Evolutionary conservation across 2,113 vertebrate genomes (phyloP).

Genomic region (Chamaea fasciata): DNA sequence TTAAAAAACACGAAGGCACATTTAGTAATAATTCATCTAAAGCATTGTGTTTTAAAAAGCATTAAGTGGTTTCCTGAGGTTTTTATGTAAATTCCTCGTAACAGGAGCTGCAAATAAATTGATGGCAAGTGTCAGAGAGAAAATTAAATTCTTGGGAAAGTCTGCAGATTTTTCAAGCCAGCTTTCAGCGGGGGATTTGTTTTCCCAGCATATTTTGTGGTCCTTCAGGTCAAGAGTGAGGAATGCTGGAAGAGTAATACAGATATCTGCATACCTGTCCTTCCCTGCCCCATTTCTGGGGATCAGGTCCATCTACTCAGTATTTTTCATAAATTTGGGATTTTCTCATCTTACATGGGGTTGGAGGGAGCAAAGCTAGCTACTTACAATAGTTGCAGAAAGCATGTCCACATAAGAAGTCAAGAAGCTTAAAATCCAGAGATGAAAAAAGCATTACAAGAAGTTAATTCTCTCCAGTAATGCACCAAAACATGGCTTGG

Average conservation of each 20-base stretch:
- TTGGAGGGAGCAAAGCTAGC: background rate
- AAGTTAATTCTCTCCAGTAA: background rate
- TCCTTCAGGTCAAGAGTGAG: background rate
- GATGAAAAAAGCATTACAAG: background rate
- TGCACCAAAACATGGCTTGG: background rate
- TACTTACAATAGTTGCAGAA: background rate
- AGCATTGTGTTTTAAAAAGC: background rate
- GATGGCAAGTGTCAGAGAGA: background rate
- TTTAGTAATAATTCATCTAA: background rate
- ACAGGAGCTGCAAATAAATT: background rate
- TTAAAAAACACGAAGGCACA: background rate
- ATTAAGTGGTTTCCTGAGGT: background rate
- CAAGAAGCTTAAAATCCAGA: background rate
- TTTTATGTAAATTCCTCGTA: background rate
- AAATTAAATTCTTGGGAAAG: background rate
- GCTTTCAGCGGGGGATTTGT: background rate
- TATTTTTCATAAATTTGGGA: background rate
- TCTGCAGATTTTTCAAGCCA: background rate
- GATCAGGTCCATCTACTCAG: background rate
- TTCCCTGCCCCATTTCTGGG: background rate
- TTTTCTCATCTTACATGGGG: background rate
- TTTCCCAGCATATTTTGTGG: background rate
- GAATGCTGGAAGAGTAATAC: background rate
- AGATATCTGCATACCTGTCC: background rate
- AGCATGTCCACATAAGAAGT: background rate